phyloP scores from a whole-genome alignment of 2,888 invertebrate genomes.

The Brenthis ino region DNA sequence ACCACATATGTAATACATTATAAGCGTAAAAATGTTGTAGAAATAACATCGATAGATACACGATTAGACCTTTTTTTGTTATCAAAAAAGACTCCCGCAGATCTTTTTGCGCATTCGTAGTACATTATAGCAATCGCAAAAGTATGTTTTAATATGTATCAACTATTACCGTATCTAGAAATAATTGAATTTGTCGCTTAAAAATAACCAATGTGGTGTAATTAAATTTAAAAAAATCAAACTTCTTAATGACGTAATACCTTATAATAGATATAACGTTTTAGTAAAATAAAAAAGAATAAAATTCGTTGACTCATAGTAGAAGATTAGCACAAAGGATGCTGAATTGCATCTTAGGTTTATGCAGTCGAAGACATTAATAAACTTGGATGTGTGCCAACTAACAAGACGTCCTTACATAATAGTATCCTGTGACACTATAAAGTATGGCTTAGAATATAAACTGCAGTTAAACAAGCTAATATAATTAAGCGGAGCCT shows the following conservation, averaged over 20 bases:
- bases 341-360: slow-evolving; percentile 52
- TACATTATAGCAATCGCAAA: too few species aligned
- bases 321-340: slow-evolving; percentile 52
- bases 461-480: slow-evolving; percentile 27
- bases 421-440: slow-evolving; percentile 42
- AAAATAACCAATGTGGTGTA: too few species aligned
- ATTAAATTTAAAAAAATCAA: too few species aligned
- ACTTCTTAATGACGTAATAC: slow-evolving; percentile 3
- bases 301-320: slow-evolving; percentile 33
- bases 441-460: slow-evolving; percentile 37
- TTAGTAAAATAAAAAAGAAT: slow-evolving; percentile 9
- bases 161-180: too few species aligned
- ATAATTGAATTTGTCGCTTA: too few species aligned
- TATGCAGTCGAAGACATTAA: slow-evolving; percentile 58
- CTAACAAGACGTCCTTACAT: slow-evolving; percentile 54
- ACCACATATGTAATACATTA: too few species aligned
- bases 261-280: background rate
- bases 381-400: slow-evolving; percentile 68
- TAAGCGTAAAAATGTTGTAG: too few species aligned
- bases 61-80: too few species aligned
- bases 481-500: slow-evolving; percentile 27
- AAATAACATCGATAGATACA: too few species aligned
- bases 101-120: too few species aligned
- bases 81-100: too few species aligned
- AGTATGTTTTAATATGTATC: too few species aligned